Base-by-base conservation (phyloP, 2,888 invertebrate species). In the Morinoia aosen region DNA sequence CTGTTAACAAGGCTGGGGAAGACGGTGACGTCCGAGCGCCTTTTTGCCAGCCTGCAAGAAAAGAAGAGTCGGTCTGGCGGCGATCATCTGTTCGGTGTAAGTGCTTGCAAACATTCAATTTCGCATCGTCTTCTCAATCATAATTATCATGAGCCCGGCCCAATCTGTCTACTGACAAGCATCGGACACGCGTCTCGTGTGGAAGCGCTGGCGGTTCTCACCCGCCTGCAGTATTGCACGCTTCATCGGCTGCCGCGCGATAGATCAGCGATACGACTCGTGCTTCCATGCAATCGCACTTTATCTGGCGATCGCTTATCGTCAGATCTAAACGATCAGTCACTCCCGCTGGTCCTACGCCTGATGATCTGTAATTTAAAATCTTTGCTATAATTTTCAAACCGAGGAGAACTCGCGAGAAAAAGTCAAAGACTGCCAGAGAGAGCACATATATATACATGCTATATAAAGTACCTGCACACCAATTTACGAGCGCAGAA, bases 291-390 rank as follows among this genome's bases (percentile, higher is more conserved):
- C 90, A 90, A 76, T 76, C 76, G 25, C 33, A 19, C 19, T 48
- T 90, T 90, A 90, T 90, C 90, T 90, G 19, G 3, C 19, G 90
- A 90, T 90, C 90, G 39, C 90, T 90, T 90, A 90, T 90, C 90
- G 90, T 40, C 11, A 90, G 40, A 90, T 90, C 90, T 90, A 39
- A 90, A 90, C 39, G 40, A 90, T 40, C 90, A 90, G 90, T 48
- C 90, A 40, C 90, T 39, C 90, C 48, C 19, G 16, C 90, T 90
- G 90, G 48, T 90, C 39, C 90, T 90, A 16, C 90, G 90, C 90
- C 40, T 40, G 90, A 90, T 90, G 90, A 90, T 90, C 40, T 40
- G 16, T 48, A 90, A 90, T 90, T 90, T 90, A 90, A 19, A 39
- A 40, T 40, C 90, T 90, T 90, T 16, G 90, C 90, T 90, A 19